Evolutionary conservation across 2,797 vertebrate species (phyloP), one percentile per base, ranked within the genome.

Genomic region (Clarias platycephalus): DNA sequence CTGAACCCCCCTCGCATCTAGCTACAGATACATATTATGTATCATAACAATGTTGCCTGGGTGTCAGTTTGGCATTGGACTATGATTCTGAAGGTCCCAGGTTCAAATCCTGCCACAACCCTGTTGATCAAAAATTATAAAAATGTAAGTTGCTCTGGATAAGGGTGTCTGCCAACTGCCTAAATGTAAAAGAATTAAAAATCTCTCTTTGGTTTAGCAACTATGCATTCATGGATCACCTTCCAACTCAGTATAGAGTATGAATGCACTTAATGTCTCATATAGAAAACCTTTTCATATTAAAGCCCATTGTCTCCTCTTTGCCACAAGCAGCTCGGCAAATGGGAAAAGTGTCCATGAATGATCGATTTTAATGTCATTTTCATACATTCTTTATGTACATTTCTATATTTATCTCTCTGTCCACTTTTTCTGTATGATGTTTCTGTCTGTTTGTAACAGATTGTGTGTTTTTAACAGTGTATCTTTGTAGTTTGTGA

Each of bases 401-500:
- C 34, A 40, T 60, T 60, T 60, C 3, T 12, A 31, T 28, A 37
- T 24, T 58, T 60, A 0, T 60, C 28, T n/a, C 2, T 12, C n/a
- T 75, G 7, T 76, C 24, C 37, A 10, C 1, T 80, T 24, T 64
- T 80, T 49, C 37, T 80, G 37, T 80, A 40, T 60, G 6, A 79
- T 71, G 53, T 22, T 62, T 74, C 18, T 72, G 34, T 62, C 34
- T 1, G 12, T 28, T 68, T 31, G 10, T 40, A 20, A 60, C 31
- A 58, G n/a, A 10, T 1, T 76, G 31, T 5, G n/a, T 79, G 44
- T 20, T 31, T 44, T 5, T 31, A 40, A 49, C 44, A 37, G 5
- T 74, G 37, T 75, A 57, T 80, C n/a, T 84, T 34, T 84, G 24
- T 87, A 44, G 80, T 79, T 82, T 34, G 74, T 72, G 5, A 87